Percentiles rank a stretch among this genome's conserved stretches.
Evolutionary conservation across 2,797 vertebrate species (phyloP).

Genomic region (Rousettus madagascariensis): DNA sequence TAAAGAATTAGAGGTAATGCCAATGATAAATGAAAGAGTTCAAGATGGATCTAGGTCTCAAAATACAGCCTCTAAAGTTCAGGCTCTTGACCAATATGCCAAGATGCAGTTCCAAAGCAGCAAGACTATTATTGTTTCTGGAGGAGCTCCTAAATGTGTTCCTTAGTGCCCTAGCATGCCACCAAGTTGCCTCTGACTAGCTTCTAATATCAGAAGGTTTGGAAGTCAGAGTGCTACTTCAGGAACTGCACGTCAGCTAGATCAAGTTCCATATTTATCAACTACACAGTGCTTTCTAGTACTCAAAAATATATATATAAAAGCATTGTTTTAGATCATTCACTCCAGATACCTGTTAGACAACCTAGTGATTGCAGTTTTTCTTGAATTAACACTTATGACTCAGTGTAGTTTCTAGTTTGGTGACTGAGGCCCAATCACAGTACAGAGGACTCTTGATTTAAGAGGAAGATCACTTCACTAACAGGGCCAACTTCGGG

Average conservation of each 20-base stretch:
- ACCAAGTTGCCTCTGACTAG: neutral
- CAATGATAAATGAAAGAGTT: neutral
- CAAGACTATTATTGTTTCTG: neutral
- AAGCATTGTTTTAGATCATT: neutral
- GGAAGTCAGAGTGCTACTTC: neutral
- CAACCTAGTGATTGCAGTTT: neutral
- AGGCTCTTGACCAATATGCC: neutral
- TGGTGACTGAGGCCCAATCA: neutral
- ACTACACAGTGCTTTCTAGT: neutral
- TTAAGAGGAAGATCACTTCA: slow-evolving; percentile 35
- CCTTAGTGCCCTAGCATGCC: neutral
- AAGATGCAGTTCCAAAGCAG: neutral
- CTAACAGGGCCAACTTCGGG: neutral
- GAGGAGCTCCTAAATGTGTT: neutral
- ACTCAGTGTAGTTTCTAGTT: neutral
- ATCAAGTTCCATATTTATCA: neutral
- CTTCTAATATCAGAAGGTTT: neutral
- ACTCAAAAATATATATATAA: neutral
- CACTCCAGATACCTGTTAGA: neutral
- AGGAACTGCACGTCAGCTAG: neutral
- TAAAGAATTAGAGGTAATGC: neutral
- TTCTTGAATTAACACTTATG: slow-evolving; percentile 5
- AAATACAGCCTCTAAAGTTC: neutral
- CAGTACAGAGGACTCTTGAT: neutral
- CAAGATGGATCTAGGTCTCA: neutral